Base-by-base conservation (phyloP, 2,888 invertebrate species). In the Escarpia spicata region DNA sequence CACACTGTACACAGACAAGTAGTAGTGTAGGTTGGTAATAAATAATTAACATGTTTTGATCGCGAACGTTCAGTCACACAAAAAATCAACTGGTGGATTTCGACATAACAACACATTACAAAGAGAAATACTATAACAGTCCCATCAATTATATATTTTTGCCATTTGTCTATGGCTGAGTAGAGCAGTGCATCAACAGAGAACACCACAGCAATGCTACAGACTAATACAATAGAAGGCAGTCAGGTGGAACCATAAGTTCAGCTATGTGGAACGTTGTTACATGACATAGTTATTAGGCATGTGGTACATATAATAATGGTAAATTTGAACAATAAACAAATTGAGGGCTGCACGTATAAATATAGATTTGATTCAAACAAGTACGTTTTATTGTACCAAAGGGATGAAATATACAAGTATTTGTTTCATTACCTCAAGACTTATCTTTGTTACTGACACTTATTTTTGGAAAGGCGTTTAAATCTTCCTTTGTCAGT, bases 11-110 rank as follows among this genome's bases (percentile, higher is more conserved):
- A 75, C 75, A 75, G 75, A 26, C 26, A 26, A 75, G 4, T 75
- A 75, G 75, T 15, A 15, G 26, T 75, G 75, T 26, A n/a, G n/a
- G 75, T 26, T 26, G 26, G 3, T 75, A 2, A 75, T 75, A 75
- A 75, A 75, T 75, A 75, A 75, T 75, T 26, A 75, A 75, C 75
- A 75, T 75, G 75, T 75, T 75, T 75, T 75, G 75, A 75, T 19
- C 75, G 6, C 19, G 75, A 75, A 75, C 75, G 19, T 75, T 75
- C 37, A 37, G 37, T 37, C 75, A 75, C 75, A 26, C 75, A 26
- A 19, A 26, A 15, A 26, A 75, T 75, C 26, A 75, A 75, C 75
- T 75, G 9, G 12, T 52, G 52, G 15, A 52, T 52, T 52, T 52
- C 52, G 15, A 75, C 75, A 75, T 26, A 26, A 75, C 26, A 75